These are phyloP conservation scores for Oophaga sylvatica DNA, from an alignment of 2,797 vertebrate species.

Conservation along the genomic window DNA sequence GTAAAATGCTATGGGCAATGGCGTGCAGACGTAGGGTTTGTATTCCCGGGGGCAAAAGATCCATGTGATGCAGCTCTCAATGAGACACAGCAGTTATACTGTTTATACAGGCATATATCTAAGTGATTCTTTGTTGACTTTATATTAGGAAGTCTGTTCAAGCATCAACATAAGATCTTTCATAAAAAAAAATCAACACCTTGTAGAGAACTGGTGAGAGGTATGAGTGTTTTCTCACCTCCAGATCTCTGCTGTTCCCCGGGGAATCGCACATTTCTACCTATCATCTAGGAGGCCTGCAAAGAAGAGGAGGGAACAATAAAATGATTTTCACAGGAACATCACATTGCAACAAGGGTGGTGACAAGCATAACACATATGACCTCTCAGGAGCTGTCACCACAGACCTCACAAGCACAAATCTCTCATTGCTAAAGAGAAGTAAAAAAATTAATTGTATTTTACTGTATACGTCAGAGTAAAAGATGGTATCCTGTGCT, in stretches of 20 bases:
- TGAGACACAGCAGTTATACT: neutral
- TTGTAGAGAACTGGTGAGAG: neutral
- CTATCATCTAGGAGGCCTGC: slow-evolving; percentile 20
- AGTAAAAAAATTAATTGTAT: neutral
- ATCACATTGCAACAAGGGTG: slow-evolving; percentile 24
- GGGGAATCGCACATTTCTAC: slow-evolving; percentile 44
- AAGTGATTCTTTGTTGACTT: slow-evolving; percentile 10
- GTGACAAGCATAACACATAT: slow-evolving; percentile 19
- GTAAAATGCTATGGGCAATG: slow-evolving; percentile 2
- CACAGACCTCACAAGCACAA: neutral
- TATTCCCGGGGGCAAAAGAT: neutral
- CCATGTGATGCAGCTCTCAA: neutral
- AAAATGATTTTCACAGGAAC: slow-evolving; percentile 48
- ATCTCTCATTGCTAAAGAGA: neutral
- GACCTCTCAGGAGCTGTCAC: slow-evolving; percentile 7
- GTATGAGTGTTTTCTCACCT: slow-evolving; percentile 37
- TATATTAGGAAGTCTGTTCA: slow-evolving; percentile 4
- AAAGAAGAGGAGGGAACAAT: slow-evolving; percentile 39
- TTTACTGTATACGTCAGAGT: neutral
- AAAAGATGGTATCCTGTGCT: neutral
- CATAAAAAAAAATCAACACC: neutral
- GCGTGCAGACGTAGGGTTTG: neutral
- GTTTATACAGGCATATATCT: neutral
- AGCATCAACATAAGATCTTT: slow-evolving; percentile 4
- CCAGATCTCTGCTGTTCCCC: slow-evolving; percentile 38